Evolutionary conservation across 2,113 vertebrate species (phyloP).

Genomic region (Stegastes partitus): DNA sequence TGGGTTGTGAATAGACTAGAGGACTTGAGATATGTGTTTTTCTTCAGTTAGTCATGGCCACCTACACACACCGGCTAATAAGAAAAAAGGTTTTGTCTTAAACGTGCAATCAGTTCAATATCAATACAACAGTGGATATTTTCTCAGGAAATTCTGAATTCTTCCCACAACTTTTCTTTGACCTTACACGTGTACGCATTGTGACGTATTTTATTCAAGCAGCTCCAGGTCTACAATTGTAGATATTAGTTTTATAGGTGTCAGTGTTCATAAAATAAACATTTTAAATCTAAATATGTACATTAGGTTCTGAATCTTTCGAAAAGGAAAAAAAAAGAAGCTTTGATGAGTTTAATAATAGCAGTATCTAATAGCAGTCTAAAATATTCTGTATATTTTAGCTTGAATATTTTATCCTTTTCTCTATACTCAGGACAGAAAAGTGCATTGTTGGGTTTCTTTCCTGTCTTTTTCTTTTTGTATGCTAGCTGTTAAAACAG

Average conservation of each 20-base stretch:
- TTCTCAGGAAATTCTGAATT: background rate
- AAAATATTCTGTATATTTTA: too few species aligned
- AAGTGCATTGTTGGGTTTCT: too few species aligned
- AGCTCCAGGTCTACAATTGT: background rate
- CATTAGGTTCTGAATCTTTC: too few species aligned
- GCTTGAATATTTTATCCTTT: too few species aligned
- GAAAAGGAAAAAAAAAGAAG: too few species aligned
- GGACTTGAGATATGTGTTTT: constrained; percentile 30
- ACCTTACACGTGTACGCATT: background rate
- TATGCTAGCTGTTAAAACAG: too few species aligned
- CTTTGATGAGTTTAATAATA: too few species aligned
- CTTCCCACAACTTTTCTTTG: background rate
- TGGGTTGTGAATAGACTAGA: constrained; percentile 16
- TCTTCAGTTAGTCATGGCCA: constrained; percentile 30
- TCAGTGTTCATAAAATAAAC: too few species aligned
- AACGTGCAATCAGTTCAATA: constrained; percentile 4
- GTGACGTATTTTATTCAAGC: background rate
- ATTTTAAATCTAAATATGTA: too few species aligned
- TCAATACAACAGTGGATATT: background rate
- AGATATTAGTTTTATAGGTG: background rate
- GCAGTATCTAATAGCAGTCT: too few species aligned
- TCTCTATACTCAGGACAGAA: too few species aligned
- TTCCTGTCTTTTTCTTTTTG: too few species aligned
- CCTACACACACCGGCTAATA: constrained; percentile 11
- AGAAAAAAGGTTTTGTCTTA: background rate